Evolutionary conservation across 2,113 vertebrate species (phyloP).

Genomic region (Pachyramphus minor): DNA sequence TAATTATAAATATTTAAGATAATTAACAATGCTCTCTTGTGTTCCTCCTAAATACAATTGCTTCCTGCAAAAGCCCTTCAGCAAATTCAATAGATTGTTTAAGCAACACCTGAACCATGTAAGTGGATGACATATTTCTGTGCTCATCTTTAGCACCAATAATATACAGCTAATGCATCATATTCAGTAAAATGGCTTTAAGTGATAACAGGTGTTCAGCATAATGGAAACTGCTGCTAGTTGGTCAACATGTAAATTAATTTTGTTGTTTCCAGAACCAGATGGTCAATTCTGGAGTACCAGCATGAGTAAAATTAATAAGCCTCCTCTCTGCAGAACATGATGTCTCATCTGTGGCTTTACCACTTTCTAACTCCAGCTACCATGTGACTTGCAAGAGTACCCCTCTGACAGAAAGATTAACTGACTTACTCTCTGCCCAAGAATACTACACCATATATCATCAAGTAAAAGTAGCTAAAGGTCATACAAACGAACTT

Average conservation of each 20-base stretch:
- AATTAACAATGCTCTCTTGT: neutral
- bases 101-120: neutral
- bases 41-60: neutral
- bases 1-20: neutral
- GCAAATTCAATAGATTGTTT: neutral
- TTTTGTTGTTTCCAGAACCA: slow-evolving; percentile 65
- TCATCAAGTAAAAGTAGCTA: slow-evolving; percentile 24
- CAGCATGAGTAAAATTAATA: slow-evolving; percentile 55
- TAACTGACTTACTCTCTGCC: neutral
- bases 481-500: slow-evolving; percentile 30
- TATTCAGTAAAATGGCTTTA: slow-evolving; percentile 25
- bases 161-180: slow-evolving; percentile 16
- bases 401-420: slow-evolving; percentile 40
- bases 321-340: slow-evolving; percentile 6
- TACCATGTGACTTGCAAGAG: neutral
- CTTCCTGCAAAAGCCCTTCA: neutral
- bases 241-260: slow-evolving; percentile 73
- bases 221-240: slow-evolving; percentile 51
- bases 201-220: slow-evolving; percentile 60
- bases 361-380: slow-evolving; percentile 33
- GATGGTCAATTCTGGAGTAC: slow-evolving; percentile 63
- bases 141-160: neutral
- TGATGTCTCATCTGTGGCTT: slow-evolving; percentile 13
- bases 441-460: neutral
- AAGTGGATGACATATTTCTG: slow-evolving; percentile 19